Evolutionary conservation across 1,140 invertebrate species (phyloP).

Genomic region (Papilio helenus): DNA sequence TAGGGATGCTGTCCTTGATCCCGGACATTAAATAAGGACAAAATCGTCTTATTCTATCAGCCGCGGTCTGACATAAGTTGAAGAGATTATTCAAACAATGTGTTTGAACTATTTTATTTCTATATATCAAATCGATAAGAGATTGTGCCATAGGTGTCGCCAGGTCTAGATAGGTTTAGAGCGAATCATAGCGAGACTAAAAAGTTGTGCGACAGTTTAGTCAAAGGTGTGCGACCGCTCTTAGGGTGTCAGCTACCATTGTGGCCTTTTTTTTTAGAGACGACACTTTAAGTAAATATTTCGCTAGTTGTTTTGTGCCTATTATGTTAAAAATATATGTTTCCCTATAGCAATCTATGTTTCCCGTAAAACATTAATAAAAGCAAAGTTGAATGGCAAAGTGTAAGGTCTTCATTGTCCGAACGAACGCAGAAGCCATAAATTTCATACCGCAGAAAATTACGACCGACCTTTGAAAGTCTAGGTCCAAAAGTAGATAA

Average conservation of each 20-base stretch:
- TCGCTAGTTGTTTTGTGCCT: background rate
- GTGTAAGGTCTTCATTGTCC: background rate
- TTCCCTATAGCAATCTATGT: background rate
- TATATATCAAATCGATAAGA: too few relatives aligned
- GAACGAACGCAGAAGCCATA: background rate
- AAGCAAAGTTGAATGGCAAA: constrained; percentile 1
- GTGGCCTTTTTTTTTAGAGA: too few relatives aligned
- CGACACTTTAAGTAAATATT: too few relatives aligned
- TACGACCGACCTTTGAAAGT: constrained; percentile 9
- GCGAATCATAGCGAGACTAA: too few relatives aligned
- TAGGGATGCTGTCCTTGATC: background rate
- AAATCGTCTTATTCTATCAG: background rate
- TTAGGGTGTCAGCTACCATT: too few relatives aligned
- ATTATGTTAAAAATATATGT: background rate
- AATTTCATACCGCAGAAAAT: background rate
- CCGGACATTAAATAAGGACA: background rate
- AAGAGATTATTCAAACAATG: background rate
- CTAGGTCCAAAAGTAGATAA: constrained; percentile 15
- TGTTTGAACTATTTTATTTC: background rate
- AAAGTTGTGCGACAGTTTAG: too few relatives aligned
- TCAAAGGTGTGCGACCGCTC: too few relatives aligned
- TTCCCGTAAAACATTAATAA: constrained; percentile 3
- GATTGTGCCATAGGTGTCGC: background rate
- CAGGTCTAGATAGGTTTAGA: too few relatives aligned
- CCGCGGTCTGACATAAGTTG: background rate